These are phyloP conservation scores for Oceanodroma leucorhoa DNA, from an alignment of 2,797 vertebrate species.

Conservation along the genomic window DNA sequence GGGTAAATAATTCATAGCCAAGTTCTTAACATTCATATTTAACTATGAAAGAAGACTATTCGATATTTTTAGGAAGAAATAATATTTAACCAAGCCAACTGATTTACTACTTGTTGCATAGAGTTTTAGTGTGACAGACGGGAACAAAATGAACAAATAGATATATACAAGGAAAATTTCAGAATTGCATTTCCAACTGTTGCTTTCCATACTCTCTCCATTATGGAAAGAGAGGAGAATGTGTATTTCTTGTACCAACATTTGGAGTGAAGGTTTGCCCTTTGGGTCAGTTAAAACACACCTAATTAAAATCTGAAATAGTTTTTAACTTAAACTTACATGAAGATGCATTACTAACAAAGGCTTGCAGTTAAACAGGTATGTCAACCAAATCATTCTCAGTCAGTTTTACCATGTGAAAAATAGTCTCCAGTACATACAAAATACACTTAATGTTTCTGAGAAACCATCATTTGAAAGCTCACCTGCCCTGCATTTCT, in stretches of 20 bases:
- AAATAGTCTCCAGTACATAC: neutral
- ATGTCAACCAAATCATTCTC: neutral
- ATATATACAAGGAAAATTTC: neutral
- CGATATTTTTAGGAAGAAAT: neutral
- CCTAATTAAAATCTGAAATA: neutral
- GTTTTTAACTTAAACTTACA: neutral
- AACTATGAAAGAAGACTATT: neutral
- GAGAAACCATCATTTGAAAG: neutral
- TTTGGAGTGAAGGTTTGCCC: neutral
- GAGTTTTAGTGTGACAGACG: neutral
- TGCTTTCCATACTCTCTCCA: neutral
- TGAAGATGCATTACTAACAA: neutral
- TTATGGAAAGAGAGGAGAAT: neutral
- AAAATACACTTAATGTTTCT: conserved; percentile 9
- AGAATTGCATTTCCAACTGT: neutral
- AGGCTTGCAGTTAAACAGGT: neutral
- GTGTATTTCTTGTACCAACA: neutral
- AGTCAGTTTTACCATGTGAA: neutral
- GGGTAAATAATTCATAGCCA: neutral
- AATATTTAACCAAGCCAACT: neutral
- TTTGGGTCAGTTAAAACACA: neutral
- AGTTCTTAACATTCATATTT: neutral
- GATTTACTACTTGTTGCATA: neutral
- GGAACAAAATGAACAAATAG: neutral
- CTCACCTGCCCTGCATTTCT: conserved; percentile 15